These are phyloP conservation scores for Delphinapterus leucas DNA, from an alignment of 2,113 vertebrate genomes.

Conservation along the genomic window DNA sequence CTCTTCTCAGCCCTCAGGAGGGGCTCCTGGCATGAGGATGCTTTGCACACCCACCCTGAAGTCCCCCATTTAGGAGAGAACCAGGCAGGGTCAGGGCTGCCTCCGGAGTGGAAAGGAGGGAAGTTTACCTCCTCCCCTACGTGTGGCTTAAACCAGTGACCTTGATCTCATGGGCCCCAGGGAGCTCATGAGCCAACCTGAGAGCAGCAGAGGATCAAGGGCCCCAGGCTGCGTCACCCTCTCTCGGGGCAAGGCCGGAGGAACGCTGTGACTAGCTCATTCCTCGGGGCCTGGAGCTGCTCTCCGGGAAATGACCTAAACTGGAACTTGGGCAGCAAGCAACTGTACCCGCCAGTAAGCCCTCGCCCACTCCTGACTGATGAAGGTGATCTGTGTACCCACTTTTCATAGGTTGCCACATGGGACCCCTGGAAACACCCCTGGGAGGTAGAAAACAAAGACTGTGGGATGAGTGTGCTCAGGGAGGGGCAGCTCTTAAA, in stretches of 20 bases:
- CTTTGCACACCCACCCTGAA: neutral
- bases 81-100: neutral
- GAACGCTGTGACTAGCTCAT: neutral
- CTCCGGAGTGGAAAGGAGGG: neutral
- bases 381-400: neutral
- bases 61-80: neutral
- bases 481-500: fast-evolving
- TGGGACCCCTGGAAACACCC: neutral
- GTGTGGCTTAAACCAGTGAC: neutral
- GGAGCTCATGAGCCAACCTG: neutral
- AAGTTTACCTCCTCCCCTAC: fast-evolving
- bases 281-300: neutral
- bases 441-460: neutral
- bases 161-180: neutral
- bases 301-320: neutral
- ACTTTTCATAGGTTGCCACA: fast-evolving
- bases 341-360: neutral
- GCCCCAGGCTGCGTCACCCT: neutral
- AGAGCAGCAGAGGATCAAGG: neutral
- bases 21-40: neutral
- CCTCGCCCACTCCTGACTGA: fast-evolving
- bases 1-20: neutral
- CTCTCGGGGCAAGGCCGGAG: neutral
- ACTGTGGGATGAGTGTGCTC: fast-evolving
- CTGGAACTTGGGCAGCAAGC: neutral